A percentile compares a stretch with the other conserved stretches of the same genome.
phyloP scores from a whole-genome alignment of 2,888 invertebrate genomes.

The Arge pagana region DNA sequence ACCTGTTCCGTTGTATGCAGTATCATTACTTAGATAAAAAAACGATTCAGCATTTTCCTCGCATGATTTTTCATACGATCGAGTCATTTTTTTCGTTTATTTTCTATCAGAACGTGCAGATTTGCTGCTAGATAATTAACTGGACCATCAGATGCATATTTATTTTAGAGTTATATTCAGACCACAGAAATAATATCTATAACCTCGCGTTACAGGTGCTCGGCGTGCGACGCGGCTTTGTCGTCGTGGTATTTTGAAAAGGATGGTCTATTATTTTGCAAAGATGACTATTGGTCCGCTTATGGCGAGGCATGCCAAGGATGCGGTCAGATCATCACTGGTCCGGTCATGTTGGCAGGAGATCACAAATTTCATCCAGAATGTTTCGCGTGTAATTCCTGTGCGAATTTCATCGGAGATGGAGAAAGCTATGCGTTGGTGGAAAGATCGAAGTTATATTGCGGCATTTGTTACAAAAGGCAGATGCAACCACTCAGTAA shows the following conservation, averaged over 20 bases:
- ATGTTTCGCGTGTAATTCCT: conserved; percentile 87
- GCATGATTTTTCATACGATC: too few relatives aligned
- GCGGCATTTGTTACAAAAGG: conserved; percentile 77
- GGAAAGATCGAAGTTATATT: conserved; percentile 88
- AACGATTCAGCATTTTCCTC: too few relatives aligned
- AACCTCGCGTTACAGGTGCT: too few relatives aligned
- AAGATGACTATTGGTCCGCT: conserved; percentile 84
- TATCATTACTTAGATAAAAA: too few relatives aligned
- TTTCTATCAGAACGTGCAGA: too few relatives aligned
- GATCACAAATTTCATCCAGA: conserved; percentile 96
- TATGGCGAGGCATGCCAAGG: conserved; percentile 90
- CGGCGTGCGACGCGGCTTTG: conserved; percentile 83
- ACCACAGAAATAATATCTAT: too few relatives aligned
- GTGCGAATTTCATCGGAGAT: conserved; percentile 85
- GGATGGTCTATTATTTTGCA: conserved; percentile 85
- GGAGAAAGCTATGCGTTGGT: conserved; percentile 90
- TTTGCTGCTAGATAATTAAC: too few relatives aligned
- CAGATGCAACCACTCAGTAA: conserved; percentile 69
- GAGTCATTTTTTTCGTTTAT: too few relatives aligned
- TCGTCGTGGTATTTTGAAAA: conserved; percentile 94
- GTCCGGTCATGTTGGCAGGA: conserved; percentile 93
- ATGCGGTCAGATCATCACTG: conserved; percentile 83
- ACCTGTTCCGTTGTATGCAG: too few relatives aligned
- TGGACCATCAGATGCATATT: too few relatives aligned
- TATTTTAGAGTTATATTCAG: too few relatives aligned